A percentile compares a stretch with the other conserved stretches of the same genome.
Conservation (phyloP, 2,113 vertebrate species). For the Xerus inauris region DNA sequence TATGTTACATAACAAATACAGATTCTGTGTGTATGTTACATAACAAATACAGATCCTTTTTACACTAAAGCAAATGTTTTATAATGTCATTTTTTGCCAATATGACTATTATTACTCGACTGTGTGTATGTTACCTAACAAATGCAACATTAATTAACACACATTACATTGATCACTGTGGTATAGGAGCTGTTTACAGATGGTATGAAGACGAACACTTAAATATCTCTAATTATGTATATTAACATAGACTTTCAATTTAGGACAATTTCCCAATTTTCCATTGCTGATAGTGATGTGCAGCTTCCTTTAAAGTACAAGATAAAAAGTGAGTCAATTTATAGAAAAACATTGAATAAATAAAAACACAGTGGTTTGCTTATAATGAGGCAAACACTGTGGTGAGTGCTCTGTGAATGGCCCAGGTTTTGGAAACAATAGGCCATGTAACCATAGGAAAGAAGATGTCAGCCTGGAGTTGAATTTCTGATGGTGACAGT, state of each 20-base stretch:
- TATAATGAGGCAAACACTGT: not conserved
- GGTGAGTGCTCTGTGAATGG: not conserved
- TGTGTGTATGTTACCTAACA: not conserved
- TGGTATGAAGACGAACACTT: not conserved
- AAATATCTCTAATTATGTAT: not conserved
- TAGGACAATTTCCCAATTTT: not conserved
- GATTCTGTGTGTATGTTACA: too few relatives aligned
- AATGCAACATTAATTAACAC: not conserved
- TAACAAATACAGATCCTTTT: too few relatives aligned
- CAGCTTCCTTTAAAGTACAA: not conserved
- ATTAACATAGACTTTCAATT: not conserved
- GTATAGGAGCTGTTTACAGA: not conserved
- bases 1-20: not conserved
- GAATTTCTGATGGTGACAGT: not conserved
- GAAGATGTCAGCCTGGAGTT: not conserved
- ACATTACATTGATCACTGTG: not conserved
- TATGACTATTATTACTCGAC: not conserved
- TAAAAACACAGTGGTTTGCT: not conserved
- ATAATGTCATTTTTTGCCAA: not conserved
- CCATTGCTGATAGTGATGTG: not conserved
- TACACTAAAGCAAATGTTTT: not conserved
- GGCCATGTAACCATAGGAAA: not conserved
- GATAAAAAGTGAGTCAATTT: not conserved
- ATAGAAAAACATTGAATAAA: not conserved
- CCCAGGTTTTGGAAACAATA: not conserved